Evolutionary conservation across 2,113 vertebrate species (phyloP).

Genomic region (Phalacrocorax aristotelis): DNA sequence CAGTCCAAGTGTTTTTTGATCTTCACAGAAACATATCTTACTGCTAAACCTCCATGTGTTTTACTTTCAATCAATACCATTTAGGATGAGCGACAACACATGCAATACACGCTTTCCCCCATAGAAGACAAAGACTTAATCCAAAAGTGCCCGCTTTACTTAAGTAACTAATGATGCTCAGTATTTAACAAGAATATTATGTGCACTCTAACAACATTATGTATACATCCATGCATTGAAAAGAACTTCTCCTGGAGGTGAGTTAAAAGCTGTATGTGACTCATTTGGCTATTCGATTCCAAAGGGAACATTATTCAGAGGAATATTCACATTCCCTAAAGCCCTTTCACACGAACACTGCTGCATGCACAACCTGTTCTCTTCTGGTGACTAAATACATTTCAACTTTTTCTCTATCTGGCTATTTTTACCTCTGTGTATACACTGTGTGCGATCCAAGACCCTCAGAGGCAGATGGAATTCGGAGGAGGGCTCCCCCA

Average conservation of each 20-base stretch:
- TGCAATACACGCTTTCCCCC: fast-evolving
- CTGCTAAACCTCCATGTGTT: neutral
- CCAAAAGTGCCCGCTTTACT: neutral
- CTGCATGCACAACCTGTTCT: neutral
- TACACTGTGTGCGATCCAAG: neutral
- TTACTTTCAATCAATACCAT: neutral
- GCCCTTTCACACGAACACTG: neutral
- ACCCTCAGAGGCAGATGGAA: neutral
- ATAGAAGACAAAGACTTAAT: neutral
- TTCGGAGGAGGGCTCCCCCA: neutral
- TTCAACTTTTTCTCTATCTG: neutral
- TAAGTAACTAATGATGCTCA: neutral
- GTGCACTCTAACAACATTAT: neutral
- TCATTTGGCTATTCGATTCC: neutral
- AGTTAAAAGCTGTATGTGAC: neutral
- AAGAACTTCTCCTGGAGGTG: neutral
- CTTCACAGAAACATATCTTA: neutral
- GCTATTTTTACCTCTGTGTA: neutral
- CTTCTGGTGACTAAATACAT: neutral
- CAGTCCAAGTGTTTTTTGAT: neutral
- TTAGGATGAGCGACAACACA: neutral
- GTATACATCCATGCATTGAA: too few relatives aligned
- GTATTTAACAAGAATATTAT: neutral
- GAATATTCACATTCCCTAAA: neutral
- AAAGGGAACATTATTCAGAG: neutral